These are phyloP conservation scores for Scolopax mira DNA, from an alignment of 2,113 vertebrate species.

Conservation along the genomic window DNA sequence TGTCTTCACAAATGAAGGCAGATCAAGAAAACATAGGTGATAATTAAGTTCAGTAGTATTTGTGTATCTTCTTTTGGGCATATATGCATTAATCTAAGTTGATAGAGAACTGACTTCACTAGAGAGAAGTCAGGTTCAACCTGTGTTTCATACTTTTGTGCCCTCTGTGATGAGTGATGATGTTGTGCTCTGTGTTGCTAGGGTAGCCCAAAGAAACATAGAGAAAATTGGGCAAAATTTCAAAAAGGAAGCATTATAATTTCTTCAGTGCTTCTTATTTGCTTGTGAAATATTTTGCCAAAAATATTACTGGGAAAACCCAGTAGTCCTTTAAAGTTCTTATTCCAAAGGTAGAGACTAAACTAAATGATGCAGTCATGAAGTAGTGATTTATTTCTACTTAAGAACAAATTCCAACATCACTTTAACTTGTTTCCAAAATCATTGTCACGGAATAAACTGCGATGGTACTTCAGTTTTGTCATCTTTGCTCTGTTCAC, in stretches of 20 bases:
- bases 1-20: neutral
- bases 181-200: constrained; percentile 25
- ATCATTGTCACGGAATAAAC: neutral
- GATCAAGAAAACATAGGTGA: neutral
- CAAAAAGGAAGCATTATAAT: constrained; percentile 14
- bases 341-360: neutral
- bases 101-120: neutral
- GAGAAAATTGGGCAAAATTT: neutral
- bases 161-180: neutral
- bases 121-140: neutral
- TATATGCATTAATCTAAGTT: neutral
- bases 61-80: neutral
- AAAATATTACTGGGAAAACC: constrained; percentile 23
- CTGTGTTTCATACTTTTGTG: neutral
- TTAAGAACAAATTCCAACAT: neutral
- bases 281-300: neutral
- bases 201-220: neutral
- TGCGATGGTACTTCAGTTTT: neutral
- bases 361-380: neutral
- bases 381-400: neutral
- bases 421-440: neutral
- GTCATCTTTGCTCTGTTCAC: neutral
- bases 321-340: neutral
- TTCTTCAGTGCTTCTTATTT: neutral
- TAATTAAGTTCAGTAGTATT: neutral